Conservation (phyloP, 2,797 vertebrate species). For the Neopelma chrysocephalum region DNA sequence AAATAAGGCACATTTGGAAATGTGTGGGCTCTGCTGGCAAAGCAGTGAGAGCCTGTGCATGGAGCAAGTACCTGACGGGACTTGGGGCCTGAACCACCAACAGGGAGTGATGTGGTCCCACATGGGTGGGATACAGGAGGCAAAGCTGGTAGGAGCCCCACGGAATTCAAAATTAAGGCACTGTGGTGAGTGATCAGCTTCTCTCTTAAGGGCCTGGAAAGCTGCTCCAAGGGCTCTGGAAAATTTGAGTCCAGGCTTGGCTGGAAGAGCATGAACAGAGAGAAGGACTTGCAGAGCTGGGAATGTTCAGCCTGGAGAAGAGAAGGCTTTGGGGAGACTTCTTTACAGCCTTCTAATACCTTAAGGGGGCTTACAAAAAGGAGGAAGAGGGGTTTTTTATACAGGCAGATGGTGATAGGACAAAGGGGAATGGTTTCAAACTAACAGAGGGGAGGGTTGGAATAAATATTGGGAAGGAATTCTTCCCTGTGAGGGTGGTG, state of each 20-base stretch:
- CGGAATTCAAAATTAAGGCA: not conserved
- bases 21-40: not conserved
- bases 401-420: not conserved
- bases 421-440: not conserved
- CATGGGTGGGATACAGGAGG: accelerated
- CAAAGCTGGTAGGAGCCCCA: not conserved
- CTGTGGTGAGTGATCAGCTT: not conserved
- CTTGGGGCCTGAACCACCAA: not conserved
- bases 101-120: accelerated
- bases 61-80: not conserved
- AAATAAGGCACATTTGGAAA: not conserved
- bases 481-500: accelerated
- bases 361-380: not conserved
- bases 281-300: not conserved
- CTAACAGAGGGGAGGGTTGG: not conserved
- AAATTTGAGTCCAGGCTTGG: not conserved
- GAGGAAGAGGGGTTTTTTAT: not conserved
- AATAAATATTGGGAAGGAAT: not conserved
- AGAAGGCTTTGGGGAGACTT: not conserved
- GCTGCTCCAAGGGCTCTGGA: not conserved
- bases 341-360: not conserved
- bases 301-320: accelerated
- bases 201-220: not conserved
- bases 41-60: not conserved
- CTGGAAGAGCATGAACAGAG: not conserved